Evolutionary conservation across 92 coral and sea anemone species (phyloP).

Genomic region (Parazoanthus atlanticus): DNA sequence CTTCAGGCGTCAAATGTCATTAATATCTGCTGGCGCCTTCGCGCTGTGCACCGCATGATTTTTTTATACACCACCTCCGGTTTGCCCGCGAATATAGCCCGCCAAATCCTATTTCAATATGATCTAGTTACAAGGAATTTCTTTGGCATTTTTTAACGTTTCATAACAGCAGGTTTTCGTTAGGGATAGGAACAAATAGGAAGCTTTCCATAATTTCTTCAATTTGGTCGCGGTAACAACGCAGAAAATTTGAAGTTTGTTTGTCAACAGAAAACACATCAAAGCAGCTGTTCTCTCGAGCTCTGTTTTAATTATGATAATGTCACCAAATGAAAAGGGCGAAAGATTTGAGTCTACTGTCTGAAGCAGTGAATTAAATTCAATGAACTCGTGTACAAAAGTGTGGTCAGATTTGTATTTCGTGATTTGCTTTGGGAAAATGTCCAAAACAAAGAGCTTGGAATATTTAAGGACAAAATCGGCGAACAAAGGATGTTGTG

Average conservation of each 20-base stretch:
- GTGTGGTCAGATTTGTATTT: constrained; percentile 21
- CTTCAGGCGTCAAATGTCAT: constrained; percentile 2
- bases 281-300: constrained; percentile 31
- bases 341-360: constrained; percentile 17
- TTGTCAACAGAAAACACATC: constrained; percentile 27
- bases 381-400: constrained; percentile 8
- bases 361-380: constrained; percentile 6
- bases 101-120: not conserved
- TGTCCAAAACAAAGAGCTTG: constrained; percentile 14
- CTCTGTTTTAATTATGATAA: constrained; percentile 34
- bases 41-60: constrained; percentile 28
- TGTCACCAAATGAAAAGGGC: not conserved
- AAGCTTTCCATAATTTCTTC: not conserved
- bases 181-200: constrained; percentile 10
- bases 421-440: constrained; percentile 44
- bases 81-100: constrained; percentile 25
- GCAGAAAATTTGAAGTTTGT: constrained; percentile 29
- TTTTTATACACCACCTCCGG: constrained; percentile 37
- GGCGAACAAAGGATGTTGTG: constrained; percentile 44
- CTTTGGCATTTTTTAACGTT: not conserved
- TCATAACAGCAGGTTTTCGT: not conserved
- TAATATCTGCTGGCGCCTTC: constrained; percentile 26
- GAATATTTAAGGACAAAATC: constrained; percentile 16
- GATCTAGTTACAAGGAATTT: not conserved
- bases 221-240: constrained; percentile 23